A percentile compares a stretch with the other conserved stretches of the same genome.
Conservation (phyloP, 2,797 vertebrate species). For the Lepilemur septentrionalis region DNA sequence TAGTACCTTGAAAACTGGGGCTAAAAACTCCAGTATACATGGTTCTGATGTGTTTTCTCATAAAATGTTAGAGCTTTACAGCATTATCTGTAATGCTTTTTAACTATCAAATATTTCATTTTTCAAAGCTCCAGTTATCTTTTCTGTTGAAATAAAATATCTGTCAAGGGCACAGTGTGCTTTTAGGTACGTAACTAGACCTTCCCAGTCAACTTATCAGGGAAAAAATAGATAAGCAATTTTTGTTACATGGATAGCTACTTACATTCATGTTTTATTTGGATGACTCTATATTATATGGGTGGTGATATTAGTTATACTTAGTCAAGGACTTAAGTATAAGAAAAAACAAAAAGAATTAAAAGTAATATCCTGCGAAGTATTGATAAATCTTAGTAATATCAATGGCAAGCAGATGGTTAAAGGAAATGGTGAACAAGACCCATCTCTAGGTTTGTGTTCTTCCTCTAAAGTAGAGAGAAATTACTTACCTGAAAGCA, state of each 20-base stretch:
- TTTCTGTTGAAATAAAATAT: conserved; percentile 9
- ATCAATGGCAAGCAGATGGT: neutral
- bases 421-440: conserved; percentile 23
- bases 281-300: neutral
- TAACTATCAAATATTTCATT: neutral
- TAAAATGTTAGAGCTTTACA: neutral
- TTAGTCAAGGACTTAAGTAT: conserved; percentile 5
- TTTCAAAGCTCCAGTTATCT: conserved; percentile 7
- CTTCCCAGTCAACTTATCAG: neutral
- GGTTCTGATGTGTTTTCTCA: neutral
- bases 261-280: conserved; percentile 28
- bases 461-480: neutral
- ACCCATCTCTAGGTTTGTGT: neutral
- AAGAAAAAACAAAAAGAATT: neutral
- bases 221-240: neutral
- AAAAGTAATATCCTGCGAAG: conserved; percentile 34
- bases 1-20: neutral
- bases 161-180: neutral
- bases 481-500: neutral
- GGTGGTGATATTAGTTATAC: neutral
- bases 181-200: neutral
- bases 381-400: conserved; percentile 45
- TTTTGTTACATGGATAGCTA: conserved; percentile 39
- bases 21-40: neutral
- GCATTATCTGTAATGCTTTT: neutral